These are phyloP conservation scores for Acronicta leporina DNA, from an alignment of 2,888 invertebrate genomes.

Conservation along the genomic window DNA sequence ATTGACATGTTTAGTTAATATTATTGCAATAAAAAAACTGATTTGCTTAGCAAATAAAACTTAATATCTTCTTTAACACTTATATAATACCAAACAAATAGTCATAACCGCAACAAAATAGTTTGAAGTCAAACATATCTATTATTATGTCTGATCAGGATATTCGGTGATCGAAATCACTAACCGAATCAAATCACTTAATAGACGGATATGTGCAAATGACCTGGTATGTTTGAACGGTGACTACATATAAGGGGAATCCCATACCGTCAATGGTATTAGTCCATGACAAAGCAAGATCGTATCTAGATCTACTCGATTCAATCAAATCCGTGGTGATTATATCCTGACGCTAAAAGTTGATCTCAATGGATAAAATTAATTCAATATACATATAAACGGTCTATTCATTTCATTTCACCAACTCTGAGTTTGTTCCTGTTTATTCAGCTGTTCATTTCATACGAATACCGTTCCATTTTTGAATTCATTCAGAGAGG, in stretches of 20 bases:
- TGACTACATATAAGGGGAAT: slow-evolving; percentile 56
- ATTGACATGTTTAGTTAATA: slow-evolving; percentile 20
- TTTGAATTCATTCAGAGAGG: no score
- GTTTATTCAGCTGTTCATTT: no score
- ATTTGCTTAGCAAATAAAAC: slow-evolving; percentile 12
- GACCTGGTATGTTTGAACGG: slow-evolving; percentile 23
- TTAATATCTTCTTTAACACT: slow-evolving; percentile 2
- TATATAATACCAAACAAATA: not conserved
- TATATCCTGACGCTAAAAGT: slow-evolving; percentile 3
- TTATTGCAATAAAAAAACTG: slow-evolving; percentile 14
- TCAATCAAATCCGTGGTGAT: slow-evolving; percentile 19
- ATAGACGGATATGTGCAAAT: slow-evolving; percentile 45
- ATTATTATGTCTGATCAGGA: not conserved
- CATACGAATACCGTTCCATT: no score
- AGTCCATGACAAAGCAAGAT: slow-evolving; percentile 57
- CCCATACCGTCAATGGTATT: slow-evolving; percentile 60
- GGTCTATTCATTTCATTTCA: no score
- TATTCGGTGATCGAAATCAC: slow-evolving; percentile 14
- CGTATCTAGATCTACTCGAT: slow-evolving; percentile 56
- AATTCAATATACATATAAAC: not conserved
- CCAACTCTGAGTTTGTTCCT: no score
- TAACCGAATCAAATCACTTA: slow-evolving; percentile 27
- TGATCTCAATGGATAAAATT: slow-evolving; percentile 2
- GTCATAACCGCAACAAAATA: not conserved
- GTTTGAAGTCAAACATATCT: slow-evolving; percentile 3